Evolutionary conservation across 2,797 vertebrate genomes (phyloP), one percentile per base, ranked within the genome.

Genomic region (Telmatherina bonti): DNA sequence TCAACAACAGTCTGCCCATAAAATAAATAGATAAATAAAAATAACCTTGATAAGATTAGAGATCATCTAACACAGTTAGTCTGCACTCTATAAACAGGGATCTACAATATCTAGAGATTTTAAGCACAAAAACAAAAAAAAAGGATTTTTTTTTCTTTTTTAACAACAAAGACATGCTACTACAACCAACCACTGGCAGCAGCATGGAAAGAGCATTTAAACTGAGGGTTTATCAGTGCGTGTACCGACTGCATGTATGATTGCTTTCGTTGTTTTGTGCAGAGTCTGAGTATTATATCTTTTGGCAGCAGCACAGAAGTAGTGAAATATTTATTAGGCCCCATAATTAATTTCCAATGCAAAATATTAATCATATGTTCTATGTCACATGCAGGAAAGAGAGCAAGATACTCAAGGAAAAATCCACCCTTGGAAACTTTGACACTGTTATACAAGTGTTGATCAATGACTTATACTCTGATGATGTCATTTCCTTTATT

Each of bases 131-230:
- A 85, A 87, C 72, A 74, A 70, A 75, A 82, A 78, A 81, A 41
- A 16, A 78, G 78, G 79, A 83, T 29, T 71, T 67, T 70, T 59
- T 20, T 88, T 71, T 57, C n/a, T 88, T 60, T 82, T 86, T 89
- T 73, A 87, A 89, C 86, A 90, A 62, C 85, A 87, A 82, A 86
- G 81, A 92, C 91, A 90, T 90, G 88, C 86, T 76, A 91, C 89
- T 79, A 91, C 79, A 75, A 90, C 85, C 88, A 89, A 90, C 84
- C 85, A 92, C 87, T 58, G 83, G 82, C 87, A 90, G 89, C 86
- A 88, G 90, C 88, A 80, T 56, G 72, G 72, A 81, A 70, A 81
- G 61, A 89, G 85, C 83, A 76, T 82, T 80, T 79, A 80, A 55
- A 85, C 79, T 41, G 71, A 72, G 66, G 72, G 78, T 76, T 70